These are phyloP conservation scores for Pontoporia blainvillei DNA, from an alignment of 2,113 vertebrate genomes.

Conservation along the genomic window DNA sequence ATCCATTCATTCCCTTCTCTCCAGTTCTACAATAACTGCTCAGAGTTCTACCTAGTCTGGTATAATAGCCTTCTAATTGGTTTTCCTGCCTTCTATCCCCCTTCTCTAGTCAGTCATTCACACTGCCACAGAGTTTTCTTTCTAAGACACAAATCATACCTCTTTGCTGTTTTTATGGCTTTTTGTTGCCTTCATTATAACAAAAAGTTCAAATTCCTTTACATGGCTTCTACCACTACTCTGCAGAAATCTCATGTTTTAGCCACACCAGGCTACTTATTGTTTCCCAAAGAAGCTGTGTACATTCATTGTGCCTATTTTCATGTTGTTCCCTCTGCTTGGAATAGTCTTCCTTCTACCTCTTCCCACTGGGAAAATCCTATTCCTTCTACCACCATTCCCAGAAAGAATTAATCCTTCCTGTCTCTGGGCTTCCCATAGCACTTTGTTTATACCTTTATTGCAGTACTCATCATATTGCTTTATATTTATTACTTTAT, in stretches of 20 bases:
- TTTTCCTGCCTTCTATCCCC: conserved; percentile 4
- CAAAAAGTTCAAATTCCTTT: conserved; percentile 32
- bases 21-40: background rate
- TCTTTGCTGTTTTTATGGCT: conserved; percentile 33
- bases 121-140: conserved; percentile 17
- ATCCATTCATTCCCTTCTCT: conserved; percentile 8
- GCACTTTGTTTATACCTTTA: conserved; percentile 2
- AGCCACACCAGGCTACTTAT: background rate
- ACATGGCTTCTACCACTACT: background rate
- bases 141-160: background rate
- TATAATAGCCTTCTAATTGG: background rate
- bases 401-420: conserved; percentile 13
- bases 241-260: conserved; percentile 32
- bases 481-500: background rate
- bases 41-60: background rate
- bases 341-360: conserved; percentile 12
- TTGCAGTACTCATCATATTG: background rate
- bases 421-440: background rate
- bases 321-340: background rate
- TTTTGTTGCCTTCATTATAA: conserved; percentile 32
- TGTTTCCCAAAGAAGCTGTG: conserved; percentile 25
- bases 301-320: background rate
- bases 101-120: background rate
- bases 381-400: background rate
- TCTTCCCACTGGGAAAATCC: conserved; percentile 7